phyloP scores from a whole-genome alignment of 2,113 vertebrate species.

The Gasterosteus nipponicus region DNA sequence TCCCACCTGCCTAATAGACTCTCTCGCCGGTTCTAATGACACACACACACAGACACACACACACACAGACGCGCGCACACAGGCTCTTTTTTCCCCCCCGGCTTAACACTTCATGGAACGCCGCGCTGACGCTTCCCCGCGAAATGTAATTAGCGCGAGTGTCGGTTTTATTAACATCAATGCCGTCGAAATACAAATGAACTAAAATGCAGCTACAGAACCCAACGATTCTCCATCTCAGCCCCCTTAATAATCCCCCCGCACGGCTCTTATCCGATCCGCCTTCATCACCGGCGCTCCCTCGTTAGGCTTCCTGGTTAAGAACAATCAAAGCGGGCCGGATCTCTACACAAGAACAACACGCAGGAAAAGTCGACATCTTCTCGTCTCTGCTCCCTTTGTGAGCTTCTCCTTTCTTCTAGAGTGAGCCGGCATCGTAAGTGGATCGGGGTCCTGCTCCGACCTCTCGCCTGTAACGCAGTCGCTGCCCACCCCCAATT shows the following conservation, averaged over 20 bases:
- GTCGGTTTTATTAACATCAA: background rate
- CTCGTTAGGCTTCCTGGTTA: conserved; percentile 58
- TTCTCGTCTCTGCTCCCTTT: conserved; percentile 34
- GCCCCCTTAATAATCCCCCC: conserved; percentile 20
- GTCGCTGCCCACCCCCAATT: background rate
- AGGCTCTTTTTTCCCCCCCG: conserved; percentile 11
- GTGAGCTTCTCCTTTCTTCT: background rate
- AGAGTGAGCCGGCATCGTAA: background rate
- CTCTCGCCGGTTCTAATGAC: conserved; percentile 46
- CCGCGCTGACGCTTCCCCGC: background rate
- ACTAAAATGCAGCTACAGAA: background rate
- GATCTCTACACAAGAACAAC: conserved; percentile 28
- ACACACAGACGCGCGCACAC: conserved; percentile 7
- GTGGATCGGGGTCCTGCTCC: conserved; percentile 4
- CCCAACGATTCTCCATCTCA: background rate
- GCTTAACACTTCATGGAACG: conserved; percentile 15
- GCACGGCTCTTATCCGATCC: conserved; percentile 50
- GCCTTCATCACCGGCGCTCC: conserved; percentile 47
- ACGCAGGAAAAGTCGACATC: conserved; percentile 9
- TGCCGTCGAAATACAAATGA: background rate
- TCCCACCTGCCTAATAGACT: conserved; percentile 62
- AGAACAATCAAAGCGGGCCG: conserved; percentile 57
- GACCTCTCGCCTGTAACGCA: too few relatives aligned
- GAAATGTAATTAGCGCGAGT: background rate
- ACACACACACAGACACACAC: conserved; percentile 6